A percentile compares a stretch with the other conserved stretches of the same genome.
phyloP scores from a whole-genome alignment of 2,113 vertebrate species.

The Otis tarda region DNA sequence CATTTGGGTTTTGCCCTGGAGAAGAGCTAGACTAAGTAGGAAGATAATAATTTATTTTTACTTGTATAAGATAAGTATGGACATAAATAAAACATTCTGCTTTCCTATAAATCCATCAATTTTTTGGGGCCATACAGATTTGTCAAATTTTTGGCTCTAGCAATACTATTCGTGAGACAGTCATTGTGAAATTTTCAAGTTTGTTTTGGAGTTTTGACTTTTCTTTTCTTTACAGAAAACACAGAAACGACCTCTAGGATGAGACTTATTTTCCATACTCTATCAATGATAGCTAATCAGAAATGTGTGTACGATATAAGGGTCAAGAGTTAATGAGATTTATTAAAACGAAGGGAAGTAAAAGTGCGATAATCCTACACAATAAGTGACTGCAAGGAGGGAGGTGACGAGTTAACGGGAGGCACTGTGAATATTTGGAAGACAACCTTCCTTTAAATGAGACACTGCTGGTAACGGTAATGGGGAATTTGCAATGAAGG shows the following conservation, averaged over 20 bases:
- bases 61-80: background rate
- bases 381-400: constrained; percentile 74
- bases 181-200: constrained; percentile 16
- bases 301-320: background rate
- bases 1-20: background rate
- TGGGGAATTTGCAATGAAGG: constrained; percentile 98
- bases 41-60: background rate
- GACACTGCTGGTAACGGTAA: constrained; percentile 95
- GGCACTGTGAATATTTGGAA: constrained; percentile 90
- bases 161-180: background rate
- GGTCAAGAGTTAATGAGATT: constrained; percentile 59
- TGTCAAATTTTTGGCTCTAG: constrained; percentile 2
- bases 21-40: background rate
- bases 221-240: constrained; percentile 2
- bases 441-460: constrained; percentile 94
- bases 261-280: constrained; percentile 1
- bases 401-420: constrained; percentile 86
- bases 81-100: background rate
- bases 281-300: constrained; percentile 56
- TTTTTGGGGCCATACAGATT: background rate
- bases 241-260: background rate
- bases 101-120: background rate
- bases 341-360: constrained; percentile 55
- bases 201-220: background rate
- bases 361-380: constrained; percentile 59